These are phyloP conservation scores for Agapornis roseicollis DNA, from an alignment of 2,113 vertebrate species.

Conservation along the genomic window DNA sequence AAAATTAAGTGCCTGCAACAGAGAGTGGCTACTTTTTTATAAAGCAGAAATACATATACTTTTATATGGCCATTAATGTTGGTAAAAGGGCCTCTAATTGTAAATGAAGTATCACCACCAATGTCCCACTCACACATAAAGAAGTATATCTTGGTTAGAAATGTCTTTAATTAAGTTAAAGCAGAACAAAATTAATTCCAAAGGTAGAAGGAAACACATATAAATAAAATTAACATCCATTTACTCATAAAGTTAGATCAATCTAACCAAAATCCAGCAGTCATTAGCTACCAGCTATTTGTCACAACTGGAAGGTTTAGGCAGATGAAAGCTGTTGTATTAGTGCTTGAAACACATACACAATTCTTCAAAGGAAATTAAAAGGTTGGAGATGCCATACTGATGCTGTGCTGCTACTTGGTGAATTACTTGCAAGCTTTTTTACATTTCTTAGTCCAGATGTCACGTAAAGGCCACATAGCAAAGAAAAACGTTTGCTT, in stretches of 20 bases:
- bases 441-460: background rate
- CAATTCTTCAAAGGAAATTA: background rate
- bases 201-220: background rate
- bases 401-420: background rate
- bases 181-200: background rate
- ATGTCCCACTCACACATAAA: background rate
- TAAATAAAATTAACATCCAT: background rate
- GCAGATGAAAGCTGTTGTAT: background rate
- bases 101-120: background rate
- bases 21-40: background rate
- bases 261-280: background rate
- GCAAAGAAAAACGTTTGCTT: background rate
- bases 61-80: background rate
- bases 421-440: background rate
- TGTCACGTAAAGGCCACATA: background rate
- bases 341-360: background rate
- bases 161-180: background rate
- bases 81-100: background rate
- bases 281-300: background rate
- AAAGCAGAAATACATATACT: background rate
- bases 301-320: background rate
- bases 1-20: background rate
- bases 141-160: background rate
- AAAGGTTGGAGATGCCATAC: background rate
- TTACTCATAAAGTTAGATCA: background rate